A percentile compares a stretch with the other conserved stretches of the same genome.
phyloP scores from a whole-genome alignment of 2,113 vertebrate genomes.

The Ctenomys sociabilis region DNA sequence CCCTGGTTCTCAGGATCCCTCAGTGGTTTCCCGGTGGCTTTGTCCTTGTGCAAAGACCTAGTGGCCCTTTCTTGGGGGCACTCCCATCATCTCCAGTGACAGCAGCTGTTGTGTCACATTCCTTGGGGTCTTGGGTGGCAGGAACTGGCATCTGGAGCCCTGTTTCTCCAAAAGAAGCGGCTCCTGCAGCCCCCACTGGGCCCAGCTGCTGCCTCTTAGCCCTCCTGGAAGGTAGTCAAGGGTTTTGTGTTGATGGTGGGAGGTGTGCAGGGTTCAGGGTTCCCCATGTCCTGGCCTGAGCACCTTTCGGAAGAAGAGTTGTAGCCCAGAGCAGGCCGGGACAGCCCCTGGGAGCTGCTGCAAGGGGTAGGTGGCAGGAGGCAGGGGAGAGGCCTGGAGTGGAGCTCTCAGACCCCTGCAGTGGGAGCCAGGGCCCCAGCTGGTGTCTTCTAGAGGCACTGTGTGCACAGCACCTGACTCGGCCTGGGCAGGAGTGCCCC shows the following conservation, averaged over 20 bases:
- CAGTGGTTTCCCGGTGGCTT: not conserved
- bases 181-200: not conserved
- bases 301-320: too few relatives aligned
- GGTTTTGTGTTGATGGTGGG: not conserved
- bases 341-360: not conserved
- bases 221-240: fast-evolving
- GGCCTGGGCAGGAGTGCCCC: too few relatives aligned
- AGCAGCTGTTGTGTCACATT: fast-evolving
- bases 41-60: fast-evolving
- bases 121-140: not conserved
- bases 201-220: fast-evolving
- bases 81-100: fast-evolving
- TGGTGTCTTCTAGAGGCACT: fast-evolving
- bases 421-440: not conserved
- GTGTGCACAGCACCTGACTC: not conserved
- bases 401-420: not conserved
- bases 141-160: not conserved
- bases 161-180: fast-evolving
- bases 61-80: not conserved
- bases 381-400: not conserved
- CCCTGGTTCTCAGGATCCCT: too few relatives aligned
- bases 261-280: fast-evolving
- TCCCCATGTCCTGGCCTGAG: fast-evolving
- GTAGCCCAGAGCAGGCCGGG: fast-evolving
- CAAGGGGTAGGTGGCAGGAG: too few relatives aligned